Base-by-base conservation (phyloP, 2,888 invertebrate genomes). In the Acronicta leporina region DNA sequence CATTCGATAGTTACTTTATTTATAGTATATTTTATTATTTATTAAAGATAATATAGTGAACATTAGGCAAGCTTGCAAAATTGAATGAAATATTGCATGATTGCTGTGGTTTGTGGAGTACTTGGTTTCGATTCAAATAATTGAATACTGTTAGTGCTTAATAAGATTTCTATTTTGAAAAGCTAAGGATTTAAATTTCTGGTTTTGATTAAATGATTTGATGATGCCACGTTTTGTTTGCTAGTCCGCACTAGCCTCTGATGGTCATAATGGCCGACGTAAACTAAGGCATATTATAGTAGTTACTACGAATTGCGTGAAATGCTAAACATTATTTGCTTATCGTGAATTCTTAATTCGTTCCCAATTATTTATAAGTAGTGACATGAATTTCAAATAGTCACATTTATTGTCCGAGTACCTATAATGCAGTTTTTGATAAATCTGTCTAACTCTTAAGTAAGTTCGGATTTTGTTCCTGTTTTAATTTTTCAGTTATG, bases 1-100 rank as follows among this genome's bases (percentile, higher is more conserved):
- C 75, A 75, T 84, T 80, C 62, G 62, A 77, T 80, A 77, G 71
- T 71, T 71, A 65, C 63, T 71, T 63, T 54, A 65, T 63, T 58
- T 56, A 61, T 62, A 55, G 49, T 68, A 66, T 46, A 63, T 63
- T 63, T 61, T 67, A 61, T 62, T 59, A 67, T 62, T 73, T 68
- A 68, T 63, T 55, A 52, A 69, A 70, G 54, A 59, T 67, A 63
- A 72, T 68, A 62, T 51, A 38, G 41, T 54, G 40, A 40, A 58
- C 35, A 49, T 73, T 68, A 58, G 45, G 63, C 58, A 68, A 73
- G 62, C 58, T 67, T 65, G 77, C 74, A 70, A 63, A 49, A 61
- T 73, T 57, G 20, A 57, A 61, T 65, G 48, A 61, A 56, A 56
- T 50, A 59, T 68, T 61, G 55, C 54, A 59, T 56, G 43, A 15